Evolutionary conservation across 1,140 invertebrate genomes (phyloP).

Genomic region (Acromyrmex charruanus): DNA sequence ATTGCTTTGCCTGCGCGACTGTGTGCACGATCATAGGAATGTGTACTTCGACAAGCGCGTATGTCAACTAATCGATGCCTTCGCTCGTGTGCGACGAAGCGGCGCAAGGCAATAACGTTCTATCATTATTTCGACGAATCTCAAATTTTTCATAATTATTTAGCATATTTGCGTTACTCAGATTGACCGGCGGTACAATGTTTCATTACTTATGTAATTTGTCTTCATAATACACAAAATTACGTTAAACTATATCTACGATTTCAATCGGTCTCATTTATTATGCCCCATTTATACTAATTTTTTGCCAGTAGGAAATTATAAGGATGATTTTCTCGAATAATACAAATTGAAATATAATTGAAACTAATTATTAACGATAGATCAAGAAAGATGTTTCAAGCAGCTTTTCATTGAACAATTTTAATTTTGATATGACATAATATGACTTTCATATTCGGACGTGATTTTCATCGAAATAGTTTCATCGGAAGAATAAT

Average conservation of each 20-base stretch:
- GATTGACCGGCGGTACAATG: neutral
- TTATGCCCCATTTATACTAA: neutral
- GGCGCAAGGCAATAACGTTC: constrained; percentile 50
- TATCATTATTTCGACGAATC: constrained; percentile 54
- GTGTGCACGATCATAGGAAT: constrained; percentile 28
- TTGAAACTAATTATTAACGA: neutral
- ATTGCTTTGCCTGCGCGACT: neutral
- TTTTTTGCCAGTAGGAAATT: neutral
- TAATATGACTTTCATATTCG: no score
- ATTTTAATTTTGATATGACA: neutral
- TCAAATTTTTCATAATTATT: constrained; percentile 42
- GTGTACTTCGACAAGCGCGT: constrained; percentile 1
- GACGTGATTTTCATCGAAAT: neutral
- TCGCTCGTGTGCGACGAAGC: constrained; percentile 40
- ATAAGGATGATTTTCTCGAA: neutral
- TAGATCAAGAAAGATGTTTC: neutral
- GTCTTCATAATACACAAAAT: constrained; percentile 3
- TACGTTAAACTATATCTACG: neutral
- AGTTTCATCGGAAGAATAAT: neutral
- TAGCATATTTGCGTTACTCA: neutral
- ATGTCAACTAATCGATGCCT: constrained; percentile 57
- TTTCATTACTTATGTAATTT: constrained; percentile 1
- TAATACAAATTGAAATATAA: neutral
- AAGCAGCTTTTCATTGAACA: constrained; percentile 8
- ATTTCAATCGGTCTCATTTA: constrained; percentile 6